phyloP scores from a whole-genome alignment of 37 sponge, comb jelly and placozoan species.

The Geodia barretti region DNA sequence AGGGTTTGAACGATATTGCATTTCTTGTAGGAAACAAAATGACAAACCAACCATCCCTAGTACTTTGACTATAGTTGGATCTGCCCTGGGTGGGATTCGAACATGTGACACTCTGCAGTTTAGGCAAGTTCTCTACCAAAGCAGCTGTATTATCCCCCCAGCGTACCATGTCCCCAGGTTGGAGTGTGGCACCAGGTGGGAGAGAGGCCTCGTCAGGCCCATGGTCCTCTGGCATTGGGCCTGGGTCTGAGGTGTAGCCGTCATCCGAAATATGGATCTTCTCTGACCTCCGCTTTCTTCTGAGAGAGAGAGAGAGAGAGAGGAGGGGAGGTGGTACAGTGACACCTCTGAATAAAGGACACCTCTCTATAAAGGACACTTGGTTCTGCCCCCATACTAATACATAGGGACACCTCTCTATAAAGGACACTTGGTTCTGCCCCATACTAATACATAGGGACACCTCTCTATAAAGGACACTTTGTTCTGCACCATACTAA shows the following conservation, averaged over 20 bases:
- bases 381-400: background rate
- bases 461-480: background rate
- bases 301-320: background rate
- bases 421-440: background rate
- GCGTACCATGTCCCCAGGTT: background rate
- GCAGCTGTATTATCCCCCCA: background rate
- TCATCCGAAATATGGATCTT: slow-evolving; percentile 63
- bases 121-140: no score
- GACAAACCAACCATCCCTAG: no score
- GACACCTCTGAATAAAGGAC: background rate
- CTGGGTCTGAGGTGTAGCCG: slow-evolving; percentile 76
- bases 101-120: no score
- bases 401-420: background rate
- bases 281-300: slow-evolving; percentile 34
- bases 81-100: no score
- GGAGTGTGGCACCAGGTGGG: no score
- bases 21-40: no score
- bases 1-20: no score
- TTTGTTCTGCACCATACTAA: background rate
- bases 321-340: background rate
- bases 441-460: background rate
- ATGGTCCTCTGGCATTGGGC: slow-evolving; percentile 33
- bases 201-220: no score
- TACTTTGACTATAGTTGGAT: no score
- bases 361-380: background rate